Evolutionary conservation across 2,888 invertebrate species (phyloP), one percentile per base, ranked within the genome.

Genomic region (Arctia plantaginis): DNA sequence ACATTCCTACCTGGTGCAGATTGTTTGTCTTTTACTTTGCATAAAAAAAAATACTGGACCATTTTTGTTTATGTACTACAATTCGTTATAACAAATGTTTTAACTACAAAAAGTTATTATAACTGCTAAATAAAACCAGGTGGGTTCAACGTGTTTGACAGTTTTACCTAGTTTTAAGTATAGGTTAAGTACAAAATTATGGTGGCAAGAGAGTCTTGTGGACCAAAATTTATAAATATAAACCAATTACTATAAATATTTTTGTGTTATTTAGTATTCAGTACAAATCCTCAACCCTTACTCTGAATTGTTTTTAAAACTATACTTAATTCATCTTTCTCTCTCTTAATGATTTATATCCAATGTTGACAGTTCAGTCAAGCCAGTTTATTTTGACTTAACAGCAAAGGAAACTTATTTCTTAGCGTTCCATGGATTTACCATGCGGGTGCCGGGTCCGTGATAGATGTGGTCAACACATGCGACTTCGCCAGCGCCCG

Each of bases 151-250:
- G 4, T 18, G 13, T 39, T 33, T 4, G 0, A 59, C 27, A 0
- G 27, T 59, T 59, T 66, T 6, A 55, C 66, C 73, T 72, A 76
- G n/a, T 71, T 72, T 6, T 82, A 84, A 84, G 73, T 66, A 10
- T 82, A 84, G 71, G 76, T 72, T 84, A 84, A 80, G 80, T 35
- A 35, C 33, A 69, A 82, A 80, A 73, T 77, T 71, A 69, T 77
- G 75, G 77, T 82, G 35, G 66, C 70, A 76, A 69, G 82, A 51
- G 35, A 74, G n/a, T 80, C 78, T 82, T 82, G 79, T 77, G 30
- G 12, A 76, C 77, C 81, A 79, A 77, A 47, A 47, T 80, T 82
- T 82, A 77, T 75, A 76, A 76, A 79, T 77, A 82, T 81, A 83
- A 78, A 74, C 72, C 64, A 64, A 70, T 74, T 78, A 78, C 75